Base-by-base conservation (phyloP, 2,797 vertebrate genomes). In the Podarcis lilfordi region DNA sequence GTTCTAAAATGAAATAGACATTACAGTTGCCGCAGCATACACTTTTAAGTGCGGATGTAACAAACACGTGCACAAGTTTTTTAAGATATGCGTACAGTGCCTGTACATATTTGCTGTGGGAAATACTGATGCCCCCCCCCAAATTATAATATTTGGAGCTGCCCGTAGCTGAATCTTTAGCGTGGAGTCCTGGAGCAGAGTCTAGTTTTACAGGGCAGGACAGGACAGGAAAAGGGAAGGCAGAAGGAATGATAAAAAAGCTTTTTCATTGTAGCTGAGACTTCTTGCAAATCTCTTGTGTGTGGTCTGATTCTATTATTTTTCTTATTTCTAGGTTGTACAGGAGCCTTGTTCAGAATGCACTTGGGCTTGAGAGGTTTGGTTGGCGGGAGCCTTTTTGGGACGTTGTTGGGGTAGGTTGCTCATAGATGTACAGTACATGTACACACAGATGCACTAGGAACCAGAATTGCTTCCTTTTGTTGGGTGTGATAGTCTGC, bases 291-390 rank as follows among this genome's bases (percentile, higher is more conserved):
- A 19, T 35, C 23, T 27, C 40, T 19, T 80, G 29, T 69, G 27
- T 7, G 29, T 85, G 10, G 2, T 83, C 55, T 55, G 75, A 55
- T 29, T 32, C 83, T 21, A 43, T 85, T 89, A 91, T 82, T 25
- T 61, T 84, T 90, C 50, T 55, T 81, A 89, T 90, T 92, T 93
- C 78, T 88, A 99, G 99, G 97, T 92, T 95, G 98, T 91, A 98
- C 98, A 2, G 98, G 98, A 93, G 97, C 98, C 87, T 93, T 99
- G 19, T 99, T 98, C 96, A 96, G 98, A 93, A 93, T 99, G 88
- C 98, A 97, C 93, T 96, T 99, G 95, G 98, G 99, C 64, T 95
- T 98, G 23, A 87, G 93, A 86, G 98, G 98, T 35, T 79, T 98
- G 96, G 92, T 96, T 40, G 98, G 98, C 0, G 98, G 98, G 86